These are phyloP conservation scores for Mormyrops attenuatus DNA, from an alignment of 2,797 vertebrate genomes.

Conservation along the genomic window DNA sequence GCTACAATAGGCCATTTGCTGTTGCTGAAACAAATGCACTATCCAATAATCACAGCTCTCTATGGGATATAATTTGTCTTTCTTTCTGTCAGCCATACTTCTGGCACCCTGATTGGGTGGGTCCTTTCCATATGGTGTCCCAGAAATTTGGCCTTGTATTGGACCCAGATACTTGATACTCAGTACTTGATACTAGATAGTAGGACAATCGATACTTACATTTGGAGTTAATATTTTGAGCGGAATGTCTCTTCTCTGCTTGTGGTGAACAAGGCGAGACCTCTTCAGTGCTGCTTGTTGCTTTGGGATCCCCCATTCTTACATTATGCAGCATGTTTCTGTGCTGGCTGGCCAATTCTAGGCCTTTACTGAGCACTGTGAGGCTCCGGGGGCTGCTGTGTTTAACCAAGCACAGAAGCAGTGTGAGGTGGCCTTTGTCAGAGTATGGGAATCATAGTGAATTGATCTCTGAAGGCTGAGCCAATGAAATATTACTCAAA, in stretches of 20 bases:
- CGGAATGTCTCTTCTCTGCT: background rate
- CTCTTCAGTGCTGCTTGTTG: background rate
- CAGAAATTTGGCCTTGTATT: background rate
- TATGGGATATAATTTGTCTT: conserved; percentile 43
- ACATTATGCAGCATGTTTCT: background rate
- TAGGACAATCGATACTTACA: background rate
- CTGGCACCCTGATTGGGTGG: conserved; percentile 30
- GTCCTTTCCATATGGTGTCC: conserved; percentile 20
- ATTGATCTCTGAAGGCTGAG: background rate
- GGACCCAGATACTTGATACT: background rate
- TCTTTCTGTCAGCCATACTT: conserved; percentile 40
- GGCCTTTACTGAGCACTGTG: background rate
- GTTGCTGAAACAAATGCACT: conserved; percentile 41
- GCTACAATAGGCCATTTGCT: conserved; percentile 35
- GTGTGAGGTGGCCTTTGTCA: background rate
- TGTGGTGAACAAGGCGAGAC: background rate
- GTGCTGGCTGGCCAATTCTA: background rate
- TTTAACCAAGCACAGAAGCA: background rate
- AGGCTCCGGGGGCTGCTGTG: background rate
- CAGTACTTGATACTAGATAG: background rate
- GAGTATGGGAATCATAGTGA: background rate
- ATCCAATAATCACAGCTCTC: conserved; percentile 42
- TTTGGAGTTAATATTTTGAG: background rate
- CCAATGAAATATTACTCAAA: background rate
- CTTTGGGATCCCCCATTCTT: background rate